phyloP scores from a whole-genome alignment of 2,888 invertebrate genomes.

The Eristalis arbustorum region DNA sequence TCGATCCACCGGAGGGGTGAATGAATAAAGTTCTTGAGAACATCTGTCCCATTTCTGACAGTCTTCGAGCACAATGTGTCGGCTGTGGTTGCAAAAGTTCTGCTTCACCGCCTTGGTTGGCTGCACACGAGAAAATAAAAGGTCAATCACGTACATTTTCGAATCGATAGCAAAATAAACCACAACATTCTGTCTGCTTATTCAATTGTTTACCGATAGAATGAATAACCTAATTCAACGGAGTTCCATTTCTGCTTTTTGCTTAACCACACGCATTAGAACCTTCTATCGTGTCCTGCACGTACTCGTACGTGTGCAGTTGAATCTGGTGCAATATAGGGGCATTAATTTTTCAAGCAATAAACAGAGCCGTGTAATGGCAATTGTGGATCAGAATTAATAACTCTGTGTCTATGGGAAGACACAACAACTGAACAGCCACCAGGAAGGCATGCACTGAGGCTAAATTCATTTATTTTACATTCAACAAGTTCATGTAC shows the following conservation, averaged over 20 bases:
- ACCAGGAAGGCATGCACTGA: neutral
- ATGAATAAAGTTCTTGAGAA: neutral
- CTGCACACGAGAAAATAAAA: too few species aligned
- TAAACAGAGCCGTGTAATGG: constrained; percentile 14
- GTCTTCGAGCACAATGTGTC: neutral
- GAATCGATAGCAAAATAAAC: neutral
- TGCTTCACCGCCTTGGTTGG: neutral
- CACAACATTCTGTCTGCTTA: too few species aligned
- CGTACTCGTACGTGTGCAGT: neutral
- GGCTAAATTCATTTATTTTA: neutral
- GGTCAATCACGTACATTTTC: neutral
- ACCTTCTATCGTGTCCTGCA: neutral
- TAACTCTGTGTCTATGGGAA: neutral
- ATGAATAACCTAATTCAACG: neutral
- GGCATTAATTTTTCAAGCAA: constrained; percentile 22
- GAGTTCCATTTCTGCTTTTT: neutral
- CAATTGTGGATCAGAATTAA: constrained; percentile 19
- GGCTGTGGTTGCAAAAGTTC: neutral
- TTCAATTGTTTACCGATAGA: constrained; percentile 11
- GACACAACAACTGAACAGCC: neutral
- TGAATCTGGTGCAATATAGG: neutral
- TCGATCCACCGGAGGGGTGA: neutral
- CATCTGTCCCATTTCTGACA: neutral
- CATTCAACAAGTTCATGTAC: constrained; percentile 26
- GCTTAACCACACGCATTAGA: neutral